These are phyloP conservation scores for Catharus fuscescens DNA, from an alignment of 2,113 vertebrate species.

Conservation along the genomic window DNA sequence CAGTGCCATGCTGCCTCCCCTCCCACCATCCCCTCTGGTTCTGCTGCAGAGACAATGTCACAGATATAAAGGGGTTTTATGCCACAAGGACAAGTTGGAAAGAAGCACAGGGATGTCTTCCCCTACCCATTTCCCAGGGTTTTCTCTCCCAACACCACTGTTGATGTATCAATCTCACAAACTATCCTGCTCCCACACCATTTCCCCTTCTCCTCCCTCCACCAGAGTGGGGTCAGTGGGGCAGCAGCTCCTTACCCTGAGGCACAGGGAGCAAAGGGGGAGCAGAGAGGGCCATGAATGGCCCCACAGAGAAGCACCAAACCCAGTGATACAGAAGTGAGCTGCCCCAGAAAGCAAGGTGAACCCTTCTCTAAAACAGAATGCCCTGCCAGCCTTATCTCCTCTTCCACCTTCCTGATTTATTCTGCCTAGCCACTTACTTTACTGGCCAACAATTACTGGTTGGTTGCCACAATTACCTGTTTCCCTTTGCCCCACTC, in stretches of 20 bases:
- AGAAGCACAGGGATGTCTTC: neutral
- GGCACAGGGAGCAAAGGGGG: neutral
- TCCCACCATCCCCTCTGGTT: neutral
- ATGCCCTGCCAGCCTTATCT: neutral
- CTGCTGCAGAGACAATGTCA: neutral
- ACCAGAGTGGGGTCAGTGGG: neutral
- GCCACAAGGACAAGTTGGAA: fast-evolving
- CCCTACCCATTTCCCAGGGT: neutral
- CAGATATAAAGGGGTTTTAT: neutral
- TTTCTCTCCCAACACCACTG: neutral
- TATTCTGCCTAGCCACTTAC: neutral
- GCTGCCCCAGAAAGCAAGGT: neutral
- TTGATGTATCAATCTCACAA: neutral
- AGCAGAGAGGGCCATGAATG: neutral
- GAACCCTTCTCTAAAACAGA: neutral
- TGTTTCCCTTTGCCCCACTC: neutral
- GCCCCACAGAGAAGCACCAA: neutral
- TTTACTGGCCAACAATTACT: neutral
- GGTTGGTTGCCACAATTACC: neutral
- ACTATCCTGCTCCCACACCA: neutral
- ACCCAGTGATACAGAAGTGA: neutral
- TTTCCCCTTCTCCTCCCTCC: neutral
- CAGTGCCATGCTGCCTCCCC: fast-evolving
- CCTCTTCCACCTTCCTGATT: neutral
- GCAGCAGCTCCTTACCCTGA: neutral